A percentile compares a stretch with the other conserved stretches of the same genome.
These are phyloP conservation scores for Penaeus japonicus DNA, from an alignment of 1,140 invertebrate genomes.

Conservation along the genomic window DNA sequence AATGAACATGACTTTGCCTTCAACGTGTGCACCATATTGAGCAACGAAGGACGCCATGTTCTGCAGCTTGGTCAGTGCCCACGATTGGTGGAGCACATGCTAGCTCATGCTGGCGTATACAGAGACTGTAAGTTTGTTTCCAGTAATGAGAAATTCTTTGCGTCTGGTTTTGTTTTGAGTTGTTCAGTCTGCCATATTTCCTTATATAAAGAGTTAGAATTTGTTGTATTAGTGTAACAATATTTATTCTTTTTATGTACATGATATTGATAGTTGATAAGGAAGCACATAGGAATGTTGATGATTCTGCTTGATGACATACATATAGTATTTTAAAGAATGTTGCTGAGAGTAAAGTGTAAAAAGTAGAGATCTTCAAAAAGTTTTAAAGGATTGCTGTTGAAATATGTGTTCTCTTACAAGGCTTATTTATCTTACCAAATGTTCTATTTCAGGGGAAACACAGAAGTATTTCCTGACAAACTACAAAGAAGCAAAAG, in stretches of 20 bases:
- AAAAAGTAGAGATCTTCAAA: too few relatives aligned
- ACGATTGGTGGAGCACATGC: constrained; percentile 83
- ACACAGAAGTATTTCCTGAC: constrained; percentile 56
- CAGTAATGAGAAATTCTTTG: background rate
- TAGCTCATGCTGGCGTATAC: constrained; percentile 94
- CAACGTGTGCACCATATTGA: constrained; percentile 94
- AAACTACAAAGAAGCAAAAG: constrained; percentile 60
- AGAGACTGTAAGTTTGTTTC: constrained; percentile 75
- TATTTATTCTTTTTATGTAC: too few relatives aligned
- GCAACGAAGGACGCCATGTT: constrained; percentile 89
- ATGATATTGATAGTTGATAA: too few relatives aligned
- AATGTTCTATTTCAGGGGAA: constrained; percentile 37
- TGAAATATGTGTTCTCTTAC: constrained; percentile 20
- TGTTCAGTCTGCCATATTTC: background rate
- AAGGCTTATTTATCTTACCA: background rate
- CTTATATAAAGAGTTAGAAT: background rate
- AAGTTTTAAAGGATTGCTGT: constrained; percentile 7
- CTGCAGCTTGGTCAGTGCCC: constrained; percentile 84
- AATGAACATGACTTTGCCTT: constrained; percentile 99
- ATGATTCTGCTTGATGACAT: too few relatives aligned
- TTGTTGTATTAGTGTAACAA: too few relatives aligned
- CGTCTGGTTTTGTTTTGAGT: background rate
- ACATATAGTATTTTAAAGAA: too few relatives aligned
- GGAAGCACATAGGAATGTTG: too few relatives aligned
- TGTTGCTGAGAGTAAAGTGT: too few relatives aligned